Base-by-base conservation (phyloP, 2,797 vertebrate species). In the Garrulus glandarius region DNA sequence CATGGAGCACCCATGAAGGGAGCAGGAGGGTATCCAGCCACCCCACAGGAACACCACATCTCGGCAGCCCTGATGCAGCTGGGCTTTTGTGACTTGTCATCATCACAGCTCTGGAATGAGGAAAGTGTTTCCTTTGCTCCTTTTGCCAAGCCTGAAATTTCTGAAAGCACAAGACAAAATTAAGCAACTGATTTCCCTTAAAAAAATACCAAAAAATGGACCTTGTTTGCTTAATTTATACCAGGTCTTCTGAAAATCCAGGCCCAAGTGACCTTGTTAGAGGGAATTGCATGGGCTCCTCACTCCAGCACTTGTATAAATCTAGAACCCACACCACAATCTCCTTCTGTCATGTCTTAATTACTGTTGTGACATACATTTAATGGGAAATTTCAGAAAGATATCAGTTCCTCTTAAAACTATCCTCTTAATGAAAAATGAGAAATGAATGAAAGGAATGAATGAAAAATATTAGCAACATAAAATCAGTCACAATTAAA, bases 1-100 rank as follows among this genome's bases (percentile, higher is more conserved):
- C 32, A 11, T 0, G 0, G 43, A 71, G 44, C 37, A 36, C 43
- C 30, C 30, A 19, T 0, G 0, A 46, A 30, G 26, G 41, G 52
- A 85, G 41, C 44, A 46, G 81, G 23, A 55, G 52, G 49, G 24
- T 7, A 8, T 77, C 47, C 56, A 7, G 1, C 10, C 5, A 2
- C 37, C 24, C 53, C 15, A 7, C 0, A 6, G 37, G 29, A 52
- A 19, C 32, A 50, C 10, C 15, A 3, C 0, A 0, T 69, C 53
- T 64, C 36, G 43, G 49, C 61, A 83, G 27, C 44, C n/a, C 44
- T 68, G 49, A 26, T 64, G 46, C 36, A 85, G 46, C 53, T 21
- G 19, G 39, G 22, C 3, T 2, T 85, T 69, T 65, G 47, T 29
- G 37, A 44, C 68, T 22, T 55, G 36, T 71, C 68, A 23, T 56